phyloP scores from a whole-genome alignment of 1,140 invertebrate genomes.

The Portunus trituberculatus region DNA sequence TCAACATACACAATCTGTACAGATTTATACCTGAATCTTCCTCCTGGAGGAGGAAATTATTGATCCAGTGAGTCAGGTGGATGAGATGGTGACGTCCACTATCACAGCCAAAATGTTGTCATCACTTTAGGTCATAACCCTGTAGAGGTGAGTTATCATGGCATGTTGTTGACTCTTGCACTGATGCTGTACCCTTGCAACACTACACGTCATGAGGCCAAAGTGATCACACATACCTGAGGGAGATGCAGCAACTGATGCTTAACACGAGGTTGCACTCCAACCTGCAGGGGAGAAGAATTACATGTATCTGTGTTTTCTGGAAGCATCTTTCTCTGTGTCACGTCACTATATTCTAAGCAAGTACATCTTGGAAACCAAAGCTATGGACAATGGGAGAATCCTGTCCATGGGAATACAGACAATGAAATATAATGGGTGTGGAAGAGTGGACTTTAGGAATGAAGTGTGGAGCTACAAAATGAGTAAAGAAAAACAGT shows the following conservation, averaged over 20 bases:
- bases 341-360: too few species aligned
- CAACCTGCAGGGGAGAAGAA: conserved; percentile 39
- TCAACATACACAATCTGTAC: conserved; percentile 21
- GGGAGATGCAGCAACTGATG: conserved; percentile 75
- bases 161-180: conserved; percentile 26
- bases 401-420: too few species aligned
- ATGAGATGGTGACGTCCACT: conserved; percentile 73
- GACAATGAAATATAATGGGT: too few species aligned
- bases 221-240: conserved; percentile 70
- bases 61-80: conserved; percentile 37
- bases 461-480: too few species aligned
- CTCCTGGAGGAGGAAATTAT: neutral
- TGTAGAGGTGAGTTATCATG: conserved; percentile 26
- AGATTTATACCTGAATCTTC: neutral
- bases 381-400: too few species aligned
- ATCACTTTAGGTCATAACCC: conserved; percentile 68
- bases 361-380: too few species aligned
- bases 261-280: conserved; percentile 66
- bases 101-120: conserved; percentile 70
- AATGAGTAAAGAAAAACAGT: too few species aligned
- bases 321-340: too few species aligned
- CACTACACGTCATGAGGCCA: conserved; percentile 55
- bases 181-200: conserved; percentile 34
- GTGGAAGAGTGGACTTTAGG: too few species aligned
- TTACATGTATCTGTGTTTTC: too few species aligned